phyloP scores from a whole-genome alignment of 2,797 vertebrate species.

The Capromys pilorides region DNA sequence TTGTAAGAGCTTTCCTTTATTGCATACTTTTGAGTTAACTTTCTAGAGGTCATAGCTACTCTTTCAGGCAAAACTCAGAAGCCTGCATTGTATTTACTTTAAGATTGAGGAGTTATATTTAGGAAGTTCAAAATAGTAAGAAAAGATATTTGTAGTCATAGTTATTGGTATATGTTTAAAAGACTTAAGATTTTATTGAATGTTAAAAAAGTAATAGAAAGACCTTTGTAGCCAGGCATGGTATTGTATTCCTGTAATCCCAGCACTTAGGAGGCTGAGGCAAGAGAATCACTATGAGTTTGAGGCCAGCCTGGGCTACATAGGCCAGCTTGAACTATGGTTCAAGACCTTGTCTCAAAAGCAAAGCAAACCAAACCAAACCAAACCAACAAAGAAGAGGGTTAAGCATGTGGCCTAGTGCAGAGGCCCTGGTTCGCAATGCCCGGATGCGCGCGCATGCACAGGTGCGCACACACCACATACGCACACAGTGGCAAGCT shows the following conservation, averaged over 20 bases:
- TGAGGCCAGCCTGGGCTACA: background rate
- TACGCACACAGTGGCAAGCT: background rate
- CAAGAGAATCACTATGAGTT: background rate
- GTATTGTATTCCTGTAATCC: background rate
- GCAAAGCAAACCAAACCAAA: too few species aligned
- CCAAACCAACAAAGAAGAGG: background rate
- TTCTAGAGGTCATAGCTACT: slow-evolving; percentile 51
- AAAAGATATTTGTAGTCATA: slow-evolving; percentile 41
- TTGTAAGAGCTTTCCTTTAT: slow-evolving; percentile 24
- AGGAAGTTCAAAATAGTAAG: slow-evolving; percentile 41
- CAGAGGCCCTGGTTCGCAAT: background rate
- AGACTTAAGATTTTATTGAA: slow-evolving; percentile 31
- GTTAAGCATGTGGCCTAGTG: background rate
- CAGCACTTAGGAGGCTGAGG: background rate
- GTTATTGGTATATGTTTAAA: slow-evolving; percentile 36
- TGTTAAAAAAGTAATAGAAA: slow-evolving; percentile 25
- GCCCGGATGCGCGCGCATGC: background rate
- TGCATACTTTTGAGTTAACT: slow-evolving; percentile 49
- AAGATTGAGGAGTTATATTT: slow-evolving; percentile 34
- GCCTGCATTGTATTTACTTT: slow-evolving; percentile 18
- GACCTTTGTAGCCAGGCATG: background rate
- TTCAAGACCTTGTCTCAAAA: background rate
- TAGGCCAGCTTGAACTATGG: background rate
- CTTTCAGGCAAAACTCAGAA: slow-evolving; percentile 54
- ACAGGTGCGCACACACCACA: too few species aligned